A percentile compares a stretch with the other conserved stretches of the same genome.
These are phyloP conservation scores for Parthenolecanium corni DNA, from an alignment of 2,888 invertebrate species.

Conservation along the genomic window DNA sequence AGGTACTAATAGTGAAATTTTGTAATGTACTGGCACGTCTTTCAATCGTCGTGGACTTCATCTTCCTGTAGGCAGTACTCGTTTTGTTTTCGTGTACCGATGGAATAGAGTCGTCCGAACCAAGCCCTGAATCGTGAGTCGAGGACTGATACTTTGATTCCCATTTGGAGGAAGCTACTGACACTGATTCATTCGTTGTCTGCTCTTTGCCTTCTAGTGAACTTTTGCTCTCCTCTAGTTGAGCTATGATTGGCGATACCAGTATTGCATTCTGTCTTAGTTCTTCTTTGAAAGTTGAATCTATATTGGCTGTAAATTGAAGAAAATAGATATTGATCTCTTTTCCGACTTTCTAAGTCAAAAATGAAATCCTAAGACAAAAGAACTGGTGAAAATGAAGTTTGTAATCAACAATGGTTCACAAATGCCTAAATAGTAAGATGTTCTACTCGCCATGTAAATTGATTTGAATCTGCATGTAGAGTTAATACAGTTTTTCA, in stretches of 20 bases:
- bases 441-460: too few species aligned
- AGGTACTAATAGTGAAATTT: conserved; percentile 36
- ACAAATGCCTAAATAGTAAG: too few species aligned
- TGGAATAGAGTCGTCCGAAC: conserved; percentile 31
- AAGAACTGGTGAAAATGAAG: too few species aligned
- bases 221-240: not conserved
- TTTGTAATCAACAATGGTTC: too few species aligned
- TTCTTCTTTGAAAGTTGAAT: too few species aligned
- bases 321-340: too few species aligned
- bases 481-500: too few species aligned
- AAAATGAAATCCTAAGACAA: too few species aligned
- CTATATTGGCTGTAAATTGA: too few species aligned
- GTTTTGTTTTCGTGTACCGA: conserved; percentile 25
- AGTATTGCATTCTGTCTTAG: not conserved
- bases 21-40: conserved; percentile 31
- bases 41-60: not conserved
- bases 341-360: not conserved
- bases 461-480: too few species aligned
- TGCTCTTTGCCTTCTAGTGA: too few species aligned
- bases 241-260: not conserved
- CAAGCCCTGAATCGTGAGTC: conserved; percentile 30
- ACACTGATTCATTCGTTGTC: too few species aligned
- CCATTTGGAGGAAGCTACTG: not conserved
- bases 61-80: not conserved
- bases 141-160: conserved; percentile 1